Conservation (phyloP, 2,888 invertebrate species). For the Cremastinae sp. region DNA sequence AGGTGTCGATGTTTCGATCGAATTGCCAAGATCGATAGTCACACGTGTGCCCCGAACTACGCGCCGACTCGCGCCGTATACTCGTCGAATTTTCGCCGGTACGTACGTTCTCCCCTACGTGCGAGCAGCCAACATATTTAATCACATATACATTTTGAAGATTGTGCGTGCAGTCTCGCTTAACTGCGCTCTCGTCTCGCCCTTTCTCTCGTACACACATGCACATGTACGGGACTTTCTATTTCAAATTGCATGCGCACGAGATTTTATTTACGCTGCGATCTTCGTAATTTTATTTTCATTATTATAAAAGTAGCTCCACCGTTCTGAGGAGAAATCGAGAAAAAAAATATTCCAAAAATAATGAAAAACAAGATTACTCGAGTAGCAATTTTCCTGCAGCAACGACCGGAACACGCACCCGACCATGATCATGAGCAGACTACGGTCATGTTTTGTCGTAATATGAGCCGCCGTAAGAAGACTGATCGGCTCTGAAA, state of each 20-base stretch:
- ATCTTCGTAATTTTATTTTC: not conserved
- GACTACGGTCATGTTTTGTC: too few species aligned
- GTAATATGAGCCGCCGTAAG: too few species aligned
- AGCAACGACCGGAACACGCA: too few species aligned
- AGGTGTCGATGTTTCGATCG: conserved; percentile 59
- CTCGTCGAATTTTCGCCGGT: conserved; percentile 21
- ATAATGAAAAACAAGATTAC: too few species aligned
- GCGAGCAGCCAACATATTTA: conserved; percentile 55
- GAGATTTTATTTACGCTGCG: not conserved
- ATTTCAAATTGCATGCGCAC: not conserved
- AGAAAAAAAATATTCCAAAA: too few species aligned
- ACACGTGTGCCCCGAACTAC: conserved; percentile 24
- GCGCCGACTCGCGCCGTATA: not conserved
- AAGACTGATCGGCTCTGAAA: too few species aligned
- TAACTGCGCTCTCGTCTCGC: conserved; percentile 14
- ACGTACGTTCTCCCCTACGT: conserved; percentile 40
- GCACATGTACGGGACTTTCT: conserved; percentile 6
- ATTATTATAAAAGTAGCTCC: too few species aligned
- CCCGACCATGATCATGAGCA: too few species aligned
- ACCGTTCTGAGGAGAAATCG: too few species aligned
- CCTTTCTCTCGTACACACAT: not conserved
- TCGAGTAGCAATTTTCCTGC: too few species aligned
- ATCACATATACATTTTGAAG: conserved; percentile 52
- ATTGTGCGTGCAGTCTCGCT: conserved; percentile 47
- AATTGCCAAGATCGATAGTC: conserved; percentile 53